Evolutionary conservation across 2,113 vertebrate species (phyloP), one percentile per base, ranked within the genome.

Genomic region (Entomyzon cyanotis): DNA sequence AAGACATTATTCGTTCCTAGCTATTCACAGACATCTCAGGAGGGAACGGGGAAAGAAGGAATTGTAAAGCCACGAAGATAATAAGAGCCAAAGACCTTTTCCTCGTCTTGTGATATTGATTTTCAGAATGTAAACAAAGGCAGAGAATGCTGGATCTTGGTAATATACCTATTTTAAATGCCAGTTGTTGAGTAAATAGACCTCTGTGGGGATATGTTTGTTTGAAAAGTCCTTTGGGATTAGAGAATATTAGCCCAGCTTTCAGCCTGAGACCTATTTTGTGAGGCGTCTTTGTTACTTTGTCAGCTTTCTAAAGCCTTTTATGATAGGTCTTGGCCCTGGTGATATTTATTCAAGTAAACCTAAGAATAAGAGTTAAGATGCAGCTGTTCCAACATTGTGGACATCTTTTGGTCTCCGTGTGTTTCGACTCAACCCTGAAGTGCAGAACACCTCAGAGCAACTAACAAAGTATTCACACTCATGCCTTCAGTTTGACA

Each of bases 351-450:
- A 95, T 96, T 96, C 96, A 96, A 96, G 89, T 84, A 95, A 96
- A 95, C 75, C 91, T 94, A 89, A 90, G 94, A 85, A 93, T 67
- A 79, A 91, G 92, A 94, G 84, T 53, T 94, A 85, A 95, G 94
- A 91, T 93, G 95, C 96, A 97, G 97, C 97, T 97, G 96, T 97
- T 97, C 95, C 94, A 96, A 97, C 91, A 97, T 12, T 92, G 91
- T 62, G 87, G 81, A 75, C 89, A 94, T 89, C 95, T 93, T 88
- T 93, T 84, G 71, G 85, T 79, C 68, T 83, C 90, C 9, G 9
- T 90, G 73, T 78, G 93, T 76, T 92, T 91, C 1, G 0, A 47
- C 80, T 78, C 33, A 0, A 71, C 50, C 60, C 89, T 71, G 77
- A 84, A 81, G 84, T 31, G 65, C 60, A 42, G 85, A 44, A 90